Conservation (phyloP, 1,140 invertebrate species). For the Trissolcus basalis region DNA sequence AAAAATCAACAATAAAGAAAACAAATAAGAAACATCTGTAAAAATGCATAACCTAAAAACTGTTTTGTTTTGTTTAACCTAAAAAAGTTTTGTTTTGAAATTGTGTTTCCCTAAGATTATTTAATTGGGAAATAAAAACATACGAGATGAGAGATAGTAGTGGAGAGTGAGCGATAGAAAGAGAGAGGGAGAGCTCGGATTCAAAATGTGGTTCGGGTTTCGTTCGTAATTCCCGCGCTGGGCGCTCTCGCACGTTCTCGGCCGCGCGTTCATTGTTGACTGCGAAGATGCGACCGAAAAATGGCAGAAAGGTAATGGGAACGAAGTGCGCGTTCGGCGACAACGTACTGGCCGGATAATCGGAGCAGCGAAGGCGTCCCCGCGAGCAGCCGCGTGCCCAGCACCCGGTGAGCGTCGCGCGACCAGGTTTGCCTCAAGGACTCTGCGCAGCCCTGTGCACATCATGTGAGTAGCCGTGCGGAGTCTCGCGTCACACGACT, state of each 20-base stretch:
- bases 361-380: neutral
- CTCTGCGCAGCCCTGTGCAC: neutral
- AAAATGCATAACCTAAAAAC: too few relatives aligned
- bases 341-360: constrained; percentile 3
- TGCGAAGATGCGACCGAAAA: constrained; percentile 4
- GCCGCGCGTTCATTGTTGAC: neutral
- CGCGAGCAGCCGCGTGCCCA: neutral
- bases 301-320: constrained; percentile 6
- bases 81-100: too few relatives aligned
- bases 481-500: neutral
- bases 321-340: constrained; percentile 1
- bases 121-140: too few relatives aligned
- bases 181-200: too few relatives aligned
- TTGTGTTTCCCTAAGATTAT: too few relatives aligned
- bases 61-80: too few relatives aligned
- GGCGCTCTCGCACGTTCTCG: neutral
- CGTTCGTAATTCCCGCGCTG: constrained; percentile 1
- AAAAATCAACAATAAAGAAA: too few relatives aligned
- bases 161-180: too few relatives aligned
- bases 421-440: neutral
- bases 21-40: too few relatives aligned
- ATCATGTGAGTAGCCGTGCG: constrained; percentile 2
- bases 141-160: too few relatives aligned
- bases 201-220: too few relatives aligned
- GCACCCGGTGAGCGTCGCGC: neutral